A percentile compares a stretch with the other conserved stretches of the same genome.
Evolutionary conservation across 2,113 vertebrate genomes (phyloP).

Genomic region (Picathartes gymnocephalus): DNA sequence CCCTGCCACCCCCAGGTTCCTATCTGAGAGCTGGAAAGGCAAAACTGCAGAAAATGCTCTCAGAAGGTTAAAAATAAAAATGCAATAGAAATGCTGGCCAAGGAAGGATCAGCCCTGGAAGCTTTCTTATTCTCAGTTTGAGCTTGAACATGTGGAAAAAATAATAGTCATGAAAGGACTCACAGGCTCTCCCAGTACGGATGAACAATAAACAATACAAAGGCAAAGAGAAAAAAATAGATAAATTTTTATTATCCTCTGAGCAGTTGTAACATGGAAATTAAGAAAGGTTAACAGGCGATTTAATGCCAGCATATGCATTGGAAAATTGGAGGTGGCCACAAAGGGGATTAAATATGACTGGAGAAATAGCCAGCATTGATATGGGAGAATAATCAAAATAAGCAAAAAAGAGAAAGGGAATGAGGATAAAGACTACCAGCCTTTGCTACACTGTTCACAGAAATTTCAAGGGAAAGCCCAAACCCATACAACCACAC

Average conservation of each 20-base stretch:
- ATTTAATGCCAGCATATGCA: not conserved
- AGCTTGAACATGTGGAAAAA: conserved; percentile 49
- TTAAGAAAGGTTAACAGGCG: not conserved
- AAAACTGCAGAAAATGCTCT: not conserved
- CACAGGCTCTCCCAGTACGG: not conserved
- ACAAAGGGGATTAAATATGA: not conserved
- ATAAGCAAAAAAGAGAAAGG: not conserved
- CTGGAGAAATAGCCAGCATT: not conserved
- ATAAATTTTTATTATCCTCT: not conserved
- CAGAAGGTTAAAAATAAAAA: conserved; percentile 43
- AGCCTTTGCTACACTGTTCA: not conserved
- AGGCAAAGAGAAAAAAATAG: not conserved
- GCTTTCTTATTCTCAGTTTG: conserved; percentile 13
- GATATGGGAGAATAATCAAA: not conserved
- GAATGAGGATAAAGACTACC: not conserved
- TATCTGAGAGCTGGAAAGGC: not conserved
- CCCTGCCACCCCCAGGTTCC: not conserved
- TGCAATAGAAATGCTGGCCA: not conserved
- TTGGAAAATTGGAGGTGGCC: not conserved
- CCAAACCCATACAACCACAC: not conserved
- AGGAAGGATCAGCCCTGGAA: conserved; percentile 5
- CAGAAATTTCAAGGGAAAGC: conserved; percentile 27
- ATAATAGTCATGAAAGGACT: conserved; percentile 33
- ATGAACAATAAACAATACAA: not conserved
- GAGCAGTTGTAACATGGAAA: not conserved